Evolutionary conservation across 2,888 invertebrate genomes (phyloP).

Genomic region (Cybosia mesomella): DNA sequence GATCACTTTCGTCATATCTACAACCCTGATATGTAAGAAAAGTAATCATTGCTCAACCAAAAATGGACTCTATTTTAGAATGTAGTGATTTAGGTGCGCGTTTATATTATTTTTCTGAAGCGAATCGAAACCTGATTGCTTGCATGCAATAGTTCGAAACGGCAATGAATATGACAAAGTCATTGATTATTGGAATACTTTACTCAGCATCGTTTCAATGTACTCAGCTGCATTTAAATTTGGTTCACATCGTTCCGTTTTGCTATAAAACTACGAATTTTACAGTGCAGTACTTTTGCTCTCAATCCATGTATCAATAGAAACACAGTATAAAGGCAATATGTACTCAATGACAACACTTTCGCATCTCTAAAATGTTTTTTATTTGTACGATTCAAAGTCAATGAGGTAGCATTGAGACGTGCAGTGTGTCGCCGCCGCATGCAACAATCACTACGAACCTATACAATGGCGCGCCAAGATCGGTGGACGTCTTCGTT

Average conservation of each 20-base stretch:
- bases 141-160: not conserved
- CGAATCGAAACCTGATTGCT: not conserved
- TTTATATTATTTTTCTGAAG: not conserved
- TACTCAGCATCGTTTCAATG: not conserved
- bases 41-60: not conserved
- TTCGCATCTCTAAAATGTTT: conserved; percentile 29
- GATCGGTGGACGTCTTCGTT: conserved; percentile 71
- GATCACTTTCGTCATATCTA: not conserved
- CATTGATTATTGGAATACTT: not conserved
- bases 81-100: not conserved
- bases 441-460: conserved; percentile 59
- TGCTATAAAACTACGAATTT: not conserved
- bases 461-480: conserved; percentile 73
- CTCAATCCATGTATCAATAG: not conserved
- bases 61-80: not conserved
- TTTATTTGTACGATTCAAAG: conserved; percentile 40
- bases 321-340: not conserved
- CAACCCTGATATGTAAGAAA: not conserved
- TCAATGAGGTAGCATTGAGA: conserved; percentile 49
- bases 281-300: not conserved
- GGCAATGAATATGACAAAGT: not conserved
- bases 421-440: conserved; percentile 48
- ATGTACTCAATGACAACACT: conserved; percentile 42
- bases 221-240: not conserved
- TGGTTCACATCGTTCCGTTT: not conserved